Conservation (phyloP, 2,888 invertebrate species). For the Blastobasis lacticolella region DNA sequence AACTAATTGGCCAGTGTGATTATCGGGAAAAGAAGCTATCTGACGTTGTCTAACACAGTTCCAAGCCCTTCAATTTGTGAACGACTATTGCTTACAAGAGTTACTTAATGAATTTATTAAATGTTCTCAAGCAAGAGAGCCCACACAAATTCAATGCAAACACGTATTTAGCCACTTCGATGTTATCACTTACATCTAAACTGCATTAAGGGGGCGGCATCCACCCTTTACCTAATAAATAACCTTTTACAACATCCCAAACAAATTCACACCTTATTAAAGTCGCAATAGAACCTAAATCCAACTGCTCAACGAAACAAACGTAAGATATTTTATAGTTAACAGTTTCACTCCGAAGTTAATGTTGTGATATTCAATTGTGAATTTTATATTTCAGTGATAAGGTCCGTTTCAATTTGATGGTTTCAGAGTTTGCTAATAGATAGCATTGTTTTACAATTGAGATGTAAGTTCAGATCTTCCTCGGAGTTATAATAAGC, state of each 20-base stretch:
- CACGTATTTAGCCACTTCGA: conserved; percentile 50
- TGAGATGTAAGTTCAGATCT: conserved; percentile 55
- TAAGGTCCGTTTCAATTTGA: conserved; percentile 26
- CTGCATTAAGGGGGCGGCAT: conserved; percentile 45
- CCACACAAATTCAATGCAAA: conserved; percentile 29
- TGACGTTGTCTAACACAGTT: no score
- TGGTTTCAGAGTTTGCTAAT: conserved; percentile 21
- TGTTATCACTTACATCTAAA: conserved; percentile 36
- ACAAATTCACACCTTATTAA: conserved; percentile 22
- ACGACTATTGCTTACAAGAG: no score
- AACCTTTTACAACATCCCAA: conserved; percentile 24
- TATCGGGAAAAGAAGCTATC: no score
- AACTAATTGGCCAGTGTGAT: no score
- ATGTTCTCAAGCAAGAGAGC: no score
- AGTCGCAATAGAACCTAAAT: conserved; percentile 16
- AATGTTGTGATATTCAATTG: conserved; percentile 15
- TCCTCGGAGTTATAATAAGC: conserved; percentile 39
- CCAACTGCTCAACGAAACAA: conserved; percentile 18
- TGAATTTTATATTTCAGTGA: conserved; percentile 9
- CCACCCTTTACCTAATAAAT: conserved; percentile 47
- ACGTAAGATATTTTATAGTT: conserved; percentile 17
- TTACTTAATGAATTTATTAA: no score
- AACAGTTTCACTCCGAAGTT: conserved; percentile 17
- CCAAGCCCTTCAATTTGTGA: no score
- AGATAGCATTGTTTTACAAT: conserved; percentile 60